These are phyloP conservation scores for Zaprionus ornatus DNA, from an alignment of 1,140 invertebrate species.

Conservation along the genomic window DNA sequence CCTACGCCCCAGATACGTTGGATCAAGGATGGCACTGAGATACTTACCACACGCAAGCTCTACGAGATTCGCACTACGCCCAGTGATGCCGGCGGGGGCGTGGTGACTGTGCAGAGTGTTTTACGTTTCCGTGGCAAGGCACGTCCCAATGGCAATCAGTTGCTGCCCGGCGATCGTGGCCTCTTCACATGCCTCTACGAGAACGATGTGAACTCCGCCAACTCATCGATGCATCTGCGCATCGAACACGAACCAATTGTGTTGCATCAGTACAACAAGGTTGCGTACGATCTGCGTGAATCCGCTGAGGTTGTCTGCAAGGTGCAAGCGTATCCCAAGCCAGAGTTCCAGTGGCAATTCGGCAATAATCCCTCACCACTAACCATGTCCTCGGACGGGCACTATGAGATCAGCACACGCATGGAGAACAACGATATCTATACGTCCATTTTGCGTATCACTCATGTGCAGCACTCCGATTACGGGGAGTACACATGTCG, in stretches of 20 bases:
- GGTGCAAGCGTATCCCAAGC: slow-evolving; percentile 95
- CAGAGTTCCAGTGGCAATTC: slow-evolving; percentile 96
- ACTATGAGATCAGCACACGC: slow-evolving; percentile 92
- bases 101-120: slow-evolving; percentile 92
- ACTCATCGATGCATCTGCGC: slow-evolving; percentile 94
- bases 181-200: slow-evolving; percentile 94
- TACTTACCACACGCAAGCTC: slow-evolving; percentile 89
- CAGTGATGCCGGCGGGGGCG: slow-evolving; percentile 88
- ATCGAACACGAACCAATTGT: slow-evolving; percentile 95
- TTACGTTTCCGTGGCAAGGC: slow-evolving; percentile 91
- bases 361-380: slow-evolving; percentile 89
- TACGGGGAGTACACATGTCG: slow-evolving; percentile 96
- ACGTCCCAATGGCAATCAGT: slow-evolving; percentile 89
- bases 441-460: slow-evolving; percentile 90
- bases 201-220: slow-evolving; percentile 93
- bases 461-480: slow-evolving; percentile 90
- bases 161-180: slow-evolving; percentile 93
- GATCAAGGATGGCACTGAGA: slow-evolving; percentile 93
- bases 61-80: slow-evolving; percentile 92
- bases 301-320: slow-evolving; percentile 93
- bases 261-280: slow-evolving; percentile 93
- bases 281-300: slow-evolving; percentile 93
- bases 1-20: slow-evolving; percentile 92
- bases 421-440: slow-evolving; percentile 93
- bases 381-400: slow-evolving; percentile 90